phyloP scores from a whole-genome alignment of 2,797 vertebrate genomes.

The Sebastes kiyomatsui region DNA sequence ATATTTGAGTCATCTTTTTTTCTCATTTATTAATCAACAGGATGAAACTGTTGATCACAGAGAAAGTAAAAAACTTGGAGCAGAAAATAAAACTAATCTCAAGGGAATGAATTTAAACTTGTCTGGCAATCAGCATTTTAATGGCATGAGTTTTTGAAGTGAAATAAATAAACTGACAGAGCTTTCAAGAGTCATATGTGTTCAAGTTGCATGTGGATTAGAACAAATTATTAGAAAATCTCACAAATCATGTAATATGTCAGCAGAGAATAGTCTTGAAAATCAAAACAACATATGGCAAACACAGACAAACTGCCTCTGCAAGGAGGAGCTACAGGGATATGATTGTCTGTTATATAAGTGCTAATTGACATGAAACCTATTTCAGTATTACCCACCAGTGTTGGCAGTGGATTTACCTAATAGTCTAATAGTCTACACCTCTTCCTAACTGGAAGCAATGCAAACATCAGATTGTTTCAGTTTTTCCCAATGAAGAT shows the following conservation, averaged over 20 bases:
- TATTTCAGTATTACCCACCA: not conserved
- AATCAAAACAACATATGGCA: not conserved
- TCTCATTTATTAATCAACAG: not conserved
- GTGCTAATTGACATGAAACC: not conserved
- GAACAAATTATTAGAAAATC: not conserved
- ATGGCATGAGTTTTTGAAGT: not conserved
- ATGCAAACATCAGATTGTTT: too few relatives aligned
- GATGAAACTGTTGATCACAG: not conserved
- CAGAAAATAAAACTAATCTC: not conserved
- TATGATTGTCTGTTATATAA: too few relatives aligned
- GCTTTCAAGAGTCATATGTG: not conserved
- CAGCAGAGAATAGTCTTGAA: not conserved
- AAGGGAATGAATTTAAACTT: not conserved
- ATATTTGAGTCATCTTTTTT: not conserved
- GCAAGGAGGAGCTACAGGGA: not conserved
- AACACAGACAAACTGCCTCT: not conserved
- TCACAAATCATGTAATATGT: not conserved
- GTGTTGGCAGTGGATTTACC: not conserved
- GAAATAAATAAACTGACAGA: not conserved
- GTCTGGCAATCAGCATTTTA: too few relatives aligned
- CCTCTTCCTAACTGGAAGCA: too few relatives aligned
- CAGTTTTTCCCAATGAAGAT: too few relatives aligned
- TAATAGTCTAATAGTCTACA: not conserved
- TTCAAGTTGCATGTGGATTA: not conserved
- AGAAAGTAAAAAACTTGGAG: not conserved